These are phyloP conservation scores for Hycleus phaleratus DNA, from an alignment of 1,140 invertebrate genomes.

Conservation along the genomic window DNA sequence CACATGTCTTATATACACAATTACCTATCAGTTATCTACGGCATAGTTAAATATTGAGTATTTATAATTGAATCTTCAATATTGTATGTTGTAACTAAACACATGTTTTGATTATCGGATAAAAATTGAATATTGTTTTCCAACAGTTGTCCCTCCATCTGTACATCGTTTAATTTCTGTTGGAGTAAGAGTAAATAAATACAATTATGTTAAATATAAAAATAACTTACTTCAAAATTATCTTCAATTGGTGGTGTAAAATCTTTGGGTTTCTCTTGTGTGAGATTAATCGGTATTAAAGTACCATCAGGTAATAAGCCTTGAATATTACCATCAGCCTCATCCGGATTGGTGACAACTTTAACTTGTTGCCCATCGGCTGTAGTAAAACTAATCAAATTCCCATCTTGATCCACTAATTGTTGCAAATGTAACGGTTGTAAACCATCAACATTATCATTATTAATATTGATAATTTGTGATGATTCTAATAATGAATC, in stretches of 20 bases:
- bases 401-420: constrained; percentile 59
- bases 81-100: constrained; percentile 32
- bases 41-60: constrained; percentile 22
- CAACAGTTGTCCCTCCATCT: constrained; percentile 1
- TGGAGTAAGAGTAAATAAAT: background rate
- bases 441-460: constrained; percentile 6
- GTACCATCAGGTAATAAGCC: constrained; percentile 46
- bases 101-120: constrained; percentile 38
- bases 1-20: background rate
- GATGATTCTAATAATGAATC: constrained; percentile 6
- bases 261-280: background rate
- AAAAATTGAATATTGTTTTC: constrained; percentile 3
- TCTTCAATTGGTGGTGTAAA: background rate
- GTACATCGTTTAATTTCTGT: constrained; percentile 5
- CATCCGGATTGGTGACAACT: constrained; percentile 44
- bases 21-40: constrained; percentile 3
- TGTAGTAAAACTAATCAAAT: constrained; percentile 58
- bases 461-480: background rate
- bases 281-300: constrained; percentile 42
- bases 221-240: background rate
- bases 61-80: constrained; percentile 16
- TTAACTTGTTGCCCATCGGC: constrained; percentile 53
- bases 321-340: constrained; percentile 44
- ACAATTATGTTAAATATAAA: background rate
- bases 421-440: constrained; percentile 33